phyloP scores from a whole-genome alignment of 1,140 invertebrate genomes.

The Drosophila mayri region DNA sequence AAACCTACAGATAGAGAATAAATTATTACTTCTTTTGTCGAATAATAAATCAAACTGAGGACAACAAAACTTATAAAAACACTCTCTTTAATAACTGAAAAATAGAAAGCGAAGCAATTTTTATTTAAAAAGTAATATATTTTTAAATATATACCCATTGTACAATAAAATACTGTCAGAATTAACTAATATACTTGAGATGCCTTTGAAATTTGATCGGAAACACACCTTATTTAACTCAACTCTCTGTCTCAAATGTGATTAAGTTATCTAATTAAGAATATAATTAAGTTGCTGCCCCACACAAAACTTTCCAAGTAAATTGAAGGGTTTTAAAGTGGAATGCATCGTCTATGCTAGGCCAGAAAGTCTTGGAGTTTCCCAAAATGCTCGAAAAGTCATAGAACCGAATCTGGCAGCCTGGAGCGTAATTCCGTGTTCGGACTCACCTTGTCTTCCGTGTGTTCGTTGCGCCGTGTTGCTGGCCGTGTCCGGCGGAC shows the following conservation, averaged over 20 bases:
- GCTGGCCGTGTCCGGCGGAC: conserved; percentile 70
- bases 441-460: conserved; percentile 82
- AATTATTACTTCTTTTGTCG: background rate
- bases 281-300: background rate
- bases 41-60: background rate
- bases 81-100: too few species aligned
- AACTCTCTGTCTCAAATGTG: background rate
- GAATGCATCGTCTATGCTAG: background rate
- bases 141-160: too few species aligned
- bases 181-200: background rate
- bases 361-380: background rate
- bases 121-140: too few species aligned
- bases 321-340: background rate
- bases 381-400: background rate
- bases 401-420: background rate
- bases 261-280: background rate
- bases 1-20: background rate
- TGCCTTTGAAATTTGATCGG: background rate
- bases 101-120: too few species aligned
- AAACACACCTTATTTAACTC: background rate
- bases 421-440: background rate
- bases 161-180: too few species aligned
- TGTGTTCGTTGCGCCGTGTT: conserved; percentile 77
- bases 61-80: background rate
- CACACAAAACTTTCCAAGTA: background rate